Evolutionary conservation across 37 sponge, comb jelly and placozoan genomes (phyloP).

Genomic region (Diacarnus erythraeanus): DNA sequence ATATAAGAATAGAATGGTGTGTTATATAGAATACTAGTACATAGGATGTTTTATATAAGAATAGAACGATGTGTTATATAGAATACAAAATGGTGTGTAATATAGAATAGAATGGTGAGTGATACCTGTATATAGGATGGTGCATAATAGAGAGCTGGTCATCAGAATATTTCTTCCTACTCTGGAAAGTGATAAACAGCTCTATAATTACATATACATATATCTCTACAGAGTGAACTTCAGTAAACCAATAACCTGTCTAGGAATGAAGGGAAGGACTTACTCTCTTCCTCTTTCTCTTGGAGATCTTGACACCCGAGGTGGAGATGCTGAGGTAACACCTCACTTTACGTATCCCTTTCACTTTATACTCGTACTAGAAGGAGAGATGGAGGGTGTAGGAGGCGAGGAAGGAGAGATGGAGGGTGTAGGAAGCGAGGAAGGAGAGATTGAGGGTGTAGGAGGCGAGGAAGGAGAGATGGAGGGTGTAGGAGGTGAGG

Average conservation of each 20-base stretch:
- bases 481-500: not conserved
- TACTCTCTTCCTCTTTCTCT: conserved; percentile 84
- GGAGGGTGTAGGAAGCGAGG: not conserved
- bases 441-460: not conserved
- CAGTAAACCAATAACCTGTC: too few relatives aligned
- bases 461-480: conserved; percentile 2
- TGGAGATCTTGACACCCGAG: conserved; percentile 83
- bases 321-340: conserved; percentile 71
- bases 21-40: too few relatives aligned
- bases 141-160: conserved; percentile 87
- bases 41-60: too few relatives aligned
- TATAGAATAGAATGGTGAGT: too few relatives aligned
- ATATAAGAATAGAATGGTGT: too few relatives aligned
- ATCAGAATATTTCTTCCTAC: conserved; percentile 67
- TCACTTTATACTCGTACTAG: conserved; percentile 93
- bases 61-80: too few relatives aligned
- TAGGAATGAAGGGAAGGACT: too few relatives aligned
- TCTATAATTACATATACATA: too few relatives aligned
- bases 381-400: not conserved
- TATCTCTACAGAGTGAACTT: too few relatives aligned
- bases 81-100: too few relatives aligned
- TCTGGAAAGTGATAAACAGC: conserved; percentile 29
- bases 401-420: not conserved
- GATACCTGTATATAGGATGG: conserved; percentile 87
- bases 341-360: conserved; percentile 82